Evolutionary conservation across 2,113 vertebrate genomes (phyloP).

Genomic region (Cacatua alba): DNA sequence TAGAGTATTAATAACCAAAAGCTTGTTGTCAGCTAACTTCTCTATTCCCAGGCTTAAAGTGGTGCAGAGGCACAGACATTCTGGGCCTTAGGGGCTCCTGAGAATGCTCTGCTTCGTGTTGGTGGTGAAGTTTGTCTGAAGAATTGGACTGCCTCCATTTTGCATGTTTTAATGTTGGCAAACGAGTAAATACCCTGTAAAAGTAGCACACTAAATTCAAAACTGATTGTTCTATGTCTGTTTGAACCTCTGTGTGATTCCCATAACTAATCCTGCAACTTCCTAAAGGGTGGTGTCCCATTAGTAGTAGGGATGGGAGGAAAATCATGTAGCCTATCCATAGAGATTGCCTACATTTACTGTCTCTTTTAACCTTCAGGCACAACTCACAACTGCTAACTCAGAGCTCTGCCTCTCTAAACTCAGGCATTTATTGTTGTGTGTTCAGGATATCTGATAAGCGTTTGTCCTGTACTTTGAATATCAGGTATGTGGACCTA

Average conservation of each 20-base stretch:
- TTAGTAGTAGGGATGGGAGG: not conserved
- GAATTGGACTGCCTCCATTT: not conserved
- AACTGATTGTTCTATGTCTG: accelerated
- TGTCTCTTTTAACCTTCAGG: not conserved
- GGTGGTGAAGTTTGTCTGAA: not conserved
- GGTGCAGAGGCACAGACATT: not conserved
- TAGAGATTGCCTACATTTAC: not conserved
- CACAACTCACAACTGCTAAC: not conserved
- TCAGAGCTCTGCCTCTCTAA: not conserved
- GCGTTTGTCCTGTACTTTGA: not conserved
- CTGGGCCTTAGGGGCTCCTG: not conserved
- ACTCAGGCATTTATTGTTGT: not conserved
- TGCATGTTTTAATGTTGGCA: not conserved
- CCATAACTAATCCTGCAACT: not conserved
- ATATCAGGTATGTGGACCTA: not conserved
- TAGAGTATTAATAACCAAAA: accelerated
- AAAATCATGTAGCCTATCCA: not conserved
- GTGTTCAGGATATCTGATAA: not conserved
- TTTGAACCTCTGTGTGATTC: not conserved
- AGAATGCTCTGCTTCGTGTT: not conserved
- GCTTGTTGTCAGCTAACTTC: not conserved
- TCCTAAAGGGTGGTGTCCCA: not conserved
- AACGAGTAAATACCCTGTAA: not conserved
- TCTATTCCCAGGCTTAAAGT: not conserved
- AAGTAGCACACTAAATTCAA: not conserved